phyloP scores from a whole-genome alignment of 2,888 invertebrate genomes.

The Xestobium rufovillosum region DNA sequence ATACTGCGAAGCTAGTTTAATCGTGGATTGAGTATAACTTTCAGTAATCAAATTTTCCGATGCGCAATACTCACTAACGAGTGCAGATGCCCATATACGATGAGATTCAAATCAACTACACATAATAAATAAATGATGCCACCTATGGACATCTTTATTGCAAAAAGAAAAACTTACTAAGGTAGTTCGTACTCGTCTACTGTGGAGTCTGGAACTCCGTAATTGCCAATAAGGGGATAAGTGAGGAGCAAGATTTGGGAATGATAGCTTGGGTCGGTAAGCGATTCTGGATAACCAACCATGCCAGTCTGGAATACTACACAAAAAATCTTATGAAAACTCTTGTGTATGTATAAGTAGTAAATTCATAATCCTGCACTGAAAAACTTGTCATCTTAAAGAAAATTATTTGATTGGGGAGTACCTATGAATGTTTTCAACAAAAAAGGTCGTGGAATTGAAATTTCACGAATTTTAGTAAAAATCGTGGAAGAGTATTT shows the following conservation, averaged over 20 bases:
- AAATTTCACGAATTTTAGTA: too few species aligned
- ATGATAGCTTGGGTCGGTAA: constrained; percentile 97
- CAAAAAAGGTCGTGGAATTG: too few species aligned
- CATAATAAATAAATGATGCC: constrained; percentile 13
- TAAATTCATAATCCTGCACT: too few species aligned
- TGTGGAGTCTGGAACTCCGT: constrained; percentile 77
- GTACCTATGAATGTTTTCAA: too few species aligned
- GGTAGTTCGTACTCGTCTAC: constrained; percentile 69
- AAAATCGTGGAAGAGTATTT: too few species aligned
- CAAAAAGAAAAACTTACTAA: constrained; percentile 50
- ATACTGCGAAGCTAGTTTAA: constrained; percentile 65
- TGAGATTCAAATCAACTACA: constrained; percentile 85
- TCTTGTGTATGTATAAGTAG: neutral
- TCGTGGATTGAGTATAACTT: constrained; percentile 59
- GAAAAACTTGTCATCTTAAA: too few species aligned
- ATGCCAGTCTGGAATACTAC: constrained; percentile 96
- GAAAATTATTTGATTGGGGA: too few species aligned
- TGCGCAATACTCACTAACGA: constrained; percentile 84
- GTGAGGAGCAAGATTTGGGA: constrained; percentile 92
- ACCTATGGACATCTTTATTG: neutral
- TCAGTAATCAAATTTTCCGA: constrained; percentile 55
- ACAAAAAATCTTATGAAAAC: constrained; percentile 27
- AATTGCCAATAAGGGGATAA: constrained; percentile 96
- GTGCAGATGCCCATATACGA: constrained; percentile 83
- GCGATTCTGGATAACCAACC: constrained; percentile 98